A percentile compares a stretch with the other conserved stretches of the same genome.
Evolutionary conservation across 1,140 invertebrate species (phyloP).

Genomic region (Samia ricini): DNA sequence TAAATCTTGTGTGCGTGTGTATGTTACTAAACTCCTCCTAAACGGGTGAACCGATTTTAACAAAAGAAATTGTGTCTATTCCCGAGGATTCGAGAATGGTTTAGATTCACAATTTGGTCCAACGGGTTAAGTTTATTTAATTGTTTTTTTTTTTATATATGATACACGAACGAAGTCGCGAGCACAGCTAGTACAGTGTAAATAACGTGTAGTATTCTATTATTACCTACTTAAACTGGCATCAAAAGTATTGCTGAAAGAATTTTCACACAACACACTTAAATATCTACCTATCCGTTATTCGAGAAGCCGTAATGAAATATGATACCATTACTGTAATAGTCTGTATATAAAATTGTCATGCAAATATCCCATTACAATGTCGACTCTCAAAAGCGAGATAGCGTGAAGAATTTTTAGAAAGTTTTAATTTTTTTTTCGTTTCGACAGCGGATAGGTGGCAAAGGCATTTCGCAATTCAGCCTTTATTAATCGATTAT

Average conservation of each 20-base stretch:
- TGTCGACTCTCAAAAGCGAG: not conserved
- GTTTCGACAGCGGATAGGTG: not conserved
- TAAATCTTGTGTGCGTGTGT: too few relatives aligned
- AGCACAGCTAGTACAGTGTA: too few relatives aligned
- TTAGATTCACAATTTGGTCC: too few relatives aligned
- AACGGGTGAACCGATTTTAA: too few relatives aligned
- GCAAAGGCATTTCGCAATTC: not conserved
- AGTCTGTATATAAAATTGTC: not conserved
- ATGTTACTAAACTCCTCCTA: too few relatives aligned
- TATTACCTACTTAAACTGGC: not conserved
- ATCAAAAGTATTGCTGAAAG: too few relatives aligned
- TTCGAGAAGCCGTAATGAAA: not conserved
- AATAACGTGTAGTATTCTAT: not conserved
- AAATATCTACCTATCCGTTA: not conserved
- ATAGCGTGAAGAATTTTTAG: conserved; percentile 9
- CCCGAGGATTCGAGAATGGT: too few relatives aligned
- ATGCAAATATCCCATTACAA: conserved; percentile 7
- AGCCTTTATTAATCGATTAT: conserved; percentile 2
- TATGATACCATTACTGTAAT: not conserved
- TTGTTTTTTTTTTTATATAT: too few relatives aligned
- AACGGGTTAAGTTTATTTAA: not conserved
- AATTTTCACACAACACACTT: not conserved
- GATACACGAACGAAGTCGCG: too few relatives aligned
- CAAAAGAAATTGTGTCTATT: too few relatives aligned
- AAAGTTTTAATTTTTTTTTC: conserved; percentile 6